phyloP scores from a whole-genome alignment of 2,113 vertebrate genomes.

The Anolis carolinensis region DNA sequence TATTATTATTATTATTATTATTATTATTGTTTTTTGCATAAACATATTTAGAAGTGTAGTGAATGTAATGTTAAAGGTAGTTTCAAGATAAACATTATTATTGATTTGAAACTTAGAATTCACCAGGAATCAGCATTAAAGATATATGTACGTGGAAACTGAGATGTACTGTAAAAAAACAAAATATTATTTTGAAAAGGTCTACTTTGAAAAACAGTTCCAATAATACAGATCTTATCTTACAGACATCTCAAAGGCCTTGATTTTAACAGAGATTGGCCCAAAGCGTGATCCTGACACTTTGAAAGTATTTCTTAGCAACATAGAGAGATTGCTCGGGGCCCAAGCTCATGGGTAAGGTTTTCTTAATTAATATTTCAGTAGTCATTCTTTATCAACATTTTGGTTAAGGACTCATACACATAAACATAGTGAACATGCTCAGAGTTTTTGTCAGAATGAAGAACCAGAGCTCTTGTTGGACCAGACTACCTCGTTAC shows the following conservation, averaged over 20 bases:
- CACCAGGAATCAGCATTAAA: background rate
- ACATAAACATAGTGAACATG: background rate
- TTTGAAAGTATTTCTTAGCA: conserved; percentile 84
- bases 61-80: background rate
- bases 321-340: conserved; percentile 83
- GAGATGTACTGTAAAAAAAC: conserved; percentile 26
- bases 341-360: conserved; percentile 85
- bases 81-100: conserved; percentile 15
- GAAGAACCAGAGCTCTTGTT: background rate
- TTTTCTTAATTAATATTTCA: background rate
- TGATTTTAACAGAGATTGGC: conserved; percentile 89
- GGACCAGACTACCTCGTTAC: background rate
- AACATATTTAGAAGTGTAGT: background rate
- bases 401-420: background rate
- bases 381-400: background rate
- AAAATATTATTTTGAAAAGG: background rate
- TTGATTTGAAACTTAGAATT: background rate
- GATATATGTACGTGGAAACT: background rate
- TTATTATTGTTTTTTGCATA: no score
- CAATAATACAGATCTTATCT: conserved; percentile 57
- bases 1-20: no score
- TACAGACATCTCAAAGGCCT: conserved; percentile 85
- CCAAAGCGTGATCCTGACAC: conserved; percentile 85
- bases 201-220: conserved; percentile 22
- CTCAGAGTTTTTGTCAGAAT: background rate